Evolutionary conservation across 2,113 vertebrate species (phyloP).

Genomic region (Philantomba maxwellii): DNA sequence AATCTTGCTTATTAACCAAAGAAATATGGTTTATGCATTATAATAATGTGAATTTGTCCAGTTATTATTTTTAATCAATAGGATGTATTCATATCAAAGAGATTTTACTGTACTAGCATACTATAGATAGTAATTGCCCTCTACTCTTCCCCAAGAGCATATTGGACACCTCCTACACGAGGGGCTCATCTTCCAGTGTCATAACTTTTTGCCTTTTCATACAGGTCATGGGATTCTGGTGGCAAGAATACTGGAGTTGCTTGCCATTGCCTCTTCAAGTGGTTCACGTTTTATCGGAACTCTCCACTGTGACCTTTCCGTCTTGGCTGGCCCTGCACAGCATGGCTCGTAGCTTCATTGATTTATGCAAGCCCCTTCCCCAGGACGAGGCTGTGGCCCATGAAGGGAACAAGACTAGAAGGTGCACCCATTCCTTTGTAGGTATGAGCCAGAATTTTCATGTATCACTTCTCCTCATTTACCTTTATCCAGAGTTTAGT

Average conservation of each 20-base stretch:
- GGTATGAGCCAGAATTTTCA: background rate
- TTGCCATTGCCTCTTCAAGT: background rate
- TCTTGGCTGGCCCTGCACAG: background rate
- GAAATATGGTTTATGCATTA: background rate
- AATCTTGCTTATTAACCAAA: background rate
- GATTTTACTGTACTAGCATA: background rate
- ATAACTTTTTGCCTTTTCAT: background rate
- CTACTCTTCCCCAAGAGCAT: background rate
- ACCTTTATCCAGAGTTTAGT: background rate
- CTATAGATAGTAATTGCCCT: background rate
- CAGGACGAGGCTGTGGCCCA: background rate
- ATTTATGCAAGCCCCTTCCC: background rate
- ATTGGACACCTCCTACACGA: background rate
- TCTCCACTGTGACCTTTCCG: background rate
- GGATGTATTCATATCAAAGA: background rate
- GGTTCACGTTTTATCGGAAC: background rate
- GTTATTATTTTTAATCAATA: background rate
- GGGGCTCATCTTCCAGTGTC: background rate
- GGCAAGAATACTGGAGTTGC: background rate
- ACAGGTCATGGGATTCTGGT: background rate
- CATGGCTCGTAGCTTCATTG: background rate
- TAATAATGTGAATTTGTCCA: background rate
- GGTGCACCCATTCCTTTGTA: background rate
- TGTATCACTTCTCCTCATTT: background rate
- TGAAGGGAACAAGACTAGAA: background rate